Evolutionary conservation across 2,888 invertebrate species (phyloP), one percentile per base, ranked within the genome.

Genomic region (Amblyjoppa fuscipennis): DNA sequence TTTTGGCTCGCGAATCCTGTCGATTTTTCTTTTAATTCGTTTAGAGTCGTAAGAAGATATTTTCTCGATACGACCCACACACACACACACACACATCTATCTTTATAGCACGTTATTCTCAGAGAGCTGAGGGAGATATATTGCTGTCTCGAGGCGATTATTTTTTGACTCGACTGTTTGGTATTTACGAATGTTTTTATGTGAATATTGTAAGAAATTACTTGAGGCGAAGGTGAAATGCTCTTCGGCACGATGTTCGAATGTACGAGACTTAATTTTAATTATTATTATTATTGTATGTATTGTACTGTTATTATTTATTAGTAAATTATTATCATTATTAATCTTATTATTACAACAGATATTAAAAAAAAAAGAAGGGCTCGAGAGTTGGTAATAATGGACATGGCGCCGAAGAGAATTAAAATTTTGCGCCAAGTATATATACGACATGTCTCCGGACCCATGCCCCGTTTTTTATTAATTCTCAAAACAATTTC

Each of bases 121-220:
- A 71, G 68, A 79, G 49, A 86, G 49, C 73, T 51, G 85, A 53
- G 76, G 89, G 87, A 89, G 87, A 88, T 86, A 31, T 31, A 64
- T 64, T 34, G 87, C 86, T 85, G 87, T 92, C 91, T 89, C 90
- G 64, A 78, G 73, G 53, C 69, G 89, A 91, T 92, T 91, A 68
- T 92, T 91, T 92, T 93, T 92, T 92, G 88, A 92, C 91, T 92
- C 89, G 90, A 93, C 91, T 92, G 89, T 92, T 92, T 91, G 90
- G 89, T 91, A 91, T 90, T 90, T 90, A 91, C 86, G 88, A 90
- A 91, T 90, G 90, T 91, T 92, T 88, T 91, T 91, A 92, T 78
- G 90, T 90, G 89, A 91, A 90, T 91, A 90, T 89, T 90, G 87
- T 89, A 91, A 91, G 89, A 86, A 89, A 88, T 81, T 81, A 85